A percentile compares a stretch with the other conserved stretches of the same genome.
Conservation (phyloP, 2,797 vertebrate species). For the Sebastes diploproa region DNA sequence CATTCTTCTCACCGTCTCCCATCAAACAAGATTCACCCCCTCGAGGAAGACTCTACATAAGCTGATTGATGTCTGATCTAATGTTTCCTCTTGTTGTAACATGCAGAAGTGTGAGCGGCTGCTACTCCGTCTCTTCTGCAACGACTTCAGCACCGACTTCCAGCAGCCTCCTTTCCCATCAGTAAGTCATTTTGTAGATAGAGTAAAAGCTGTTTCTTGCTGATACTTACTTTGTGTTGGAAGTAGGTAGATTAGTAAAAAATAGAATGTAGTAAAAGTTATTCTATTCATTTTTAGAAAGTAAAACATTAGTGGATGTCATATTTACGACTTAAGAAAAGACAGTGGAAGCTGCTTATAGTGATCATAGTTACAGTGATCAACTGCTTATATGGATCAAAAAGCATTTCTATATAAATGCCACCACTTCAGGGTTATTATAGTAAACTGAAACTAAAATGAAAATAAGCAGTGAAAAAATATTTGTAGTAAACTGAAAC, state of each 20-base stretch:
- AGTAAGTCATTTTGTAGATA: constrained; percentile 78
- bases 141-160: constrained; percentile 94
- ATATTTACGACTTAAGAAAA: not conserved
- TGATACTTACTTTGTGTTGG: not conserved
- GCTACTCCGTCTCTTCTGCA: constrained; percentile 91
- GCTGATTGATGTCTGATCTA: not conserved
- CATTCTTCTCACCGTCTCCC: not conserved
- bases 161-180: constrained; percentile 90
- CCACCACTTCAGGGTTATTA: too few relatives aligned
- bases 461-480: too few relatives aligned
- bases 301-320: not conserved
- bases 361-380: too few relatives aligned
- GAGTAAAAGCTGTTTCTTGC: not conserved
- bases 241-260: not conserved
- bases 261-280: not conserved
- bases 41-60: not conserved
- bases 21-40: not conserved
- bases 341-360: not conserved
- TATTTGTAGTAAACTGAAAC: too few relatives aligned
- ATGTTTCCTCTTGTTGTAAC: not conserved
- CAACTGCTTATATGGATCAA: too few relatives aligned
- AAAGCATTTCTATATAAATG: too few relatives aligned
- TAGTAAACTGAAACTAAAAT: too few relatives aligned
- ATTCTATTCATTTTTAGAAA: not conserved
- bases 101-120: constrained; percentile 92